Evolutionary conservation across 1,140 invertebrate genomes (phyloP), one percentile per base, ranked within the genome.

Genomic region (Psilanteris sp.): DNA sequence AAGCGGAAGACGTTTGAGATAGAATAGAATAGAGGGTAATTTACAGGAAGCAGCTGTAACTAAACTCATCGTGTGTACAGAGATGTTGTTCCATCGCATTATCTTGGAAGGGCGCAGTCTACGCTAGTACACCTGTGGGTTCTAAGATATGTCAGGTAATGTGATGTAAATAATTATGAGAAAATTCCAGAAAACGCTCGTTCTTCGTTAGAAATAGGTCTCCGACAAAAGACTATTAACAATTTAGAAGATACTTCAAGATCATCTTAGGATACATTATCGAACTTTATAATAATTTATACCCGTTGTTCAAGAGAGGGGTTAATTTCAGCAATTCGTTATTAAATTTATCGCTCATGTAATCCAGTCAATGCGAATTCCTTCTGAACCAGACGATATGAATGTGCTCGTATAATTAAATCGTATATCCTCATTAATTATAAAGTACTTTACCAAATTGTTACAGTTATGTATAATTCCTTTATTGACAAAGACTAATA

Each of bases 391-490:
- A 13, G n/a, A 8, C 34, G 18, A 4, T 9, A 24, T 32, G 43
- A 55, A 55, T 32, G 18, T 43, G 31, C 16, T 15, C 11, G 13
- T 24, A 32, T 43, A 57, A 57, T 57, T 43, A 9, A 15, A 29
- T 43, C 8, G 24, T 13, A 43, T 16, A 39, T 11, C 37, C 26
- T 43, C 52, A 57, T 57, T 9, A 43, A 32, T 57, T 57, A 57
- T 32, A 6, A 31, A 14, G 9, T 18, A 4, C 37, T 16, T 15
- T 8, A 26, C 8, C 13, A 2, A 7, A 4, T 4, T 16, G 10
- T 16, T 7, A 16, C 16, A 22, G 32, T 57, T 57, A 57, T 10
- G 16, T 1, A n/a, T 32, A 39, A 52, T 52, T 20, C 20, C 32
- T 52, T n/a, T n/a, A n/a, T n/a, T n/a, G n/a, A n/a, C n/a, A n/a